These are phyloP conservation scores for Encarsia formosa DNA, from an alignment of 2,888 invertebrate species.

Conservation along the genomic window DNA sequence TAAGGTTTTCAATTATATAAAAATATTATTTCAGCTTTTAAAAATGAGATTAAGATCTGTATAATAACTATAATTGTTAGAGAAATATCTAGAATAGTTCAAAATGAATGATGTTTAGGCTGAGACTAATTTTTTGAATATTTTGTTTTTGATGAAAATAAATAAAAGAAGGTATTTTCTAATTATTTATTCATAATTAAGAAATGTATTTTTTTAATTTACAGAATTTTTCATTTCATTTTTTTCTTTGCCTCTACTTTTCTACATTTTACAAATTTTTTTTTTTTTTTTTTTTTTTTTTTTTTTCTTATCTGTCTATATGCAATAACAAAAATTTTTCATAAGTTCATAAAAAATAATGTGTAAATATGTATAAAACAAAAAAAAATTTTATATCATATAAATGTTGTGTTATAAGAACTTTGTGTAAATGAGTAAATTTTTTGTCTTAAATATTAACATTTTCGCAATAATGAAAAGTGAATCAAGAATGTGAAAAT, in stretches of 20 bases:
- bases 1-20: not conserved
- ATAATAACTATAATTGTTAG: too few species aligned
- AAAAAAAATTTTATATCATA: constrained; percentile 1
- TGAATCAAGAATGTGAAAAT: too few species aligned
- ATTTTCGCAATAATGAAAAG: not conserved
- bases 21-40: not conserved
- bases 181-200: constrained; percentile 34
- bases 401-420: not conserved
- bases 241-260: constrained; percentile 6
- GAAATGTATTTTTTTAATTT: constrained; percentile 34
- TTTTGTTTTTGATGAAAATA: too few species aligned
- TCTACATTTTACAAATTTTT: constrained; percentile 8
- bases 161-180: constrained; percentile 24
- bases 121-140: too few species aligned
- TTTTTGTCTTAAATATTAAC: constrained; percentile 4
- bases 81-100: too few species aligned
- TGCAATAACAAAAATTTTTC: too few species aligned
- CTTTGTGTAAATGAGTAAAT: not conserved
- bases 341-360: too few species aligned
- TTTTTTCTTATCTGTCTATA: too few species aligned
- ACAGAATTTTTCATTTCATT: constrained; percentile 26
- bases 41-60: too few species aligned
- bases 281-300: not conserved
- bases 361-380: constrained; percentile 8
- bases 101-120: too few species aligned